Evolutionary conservation across 2,113 vertebrate genomes (phyloP).

Genomic region (Mus musculus): DNA sequence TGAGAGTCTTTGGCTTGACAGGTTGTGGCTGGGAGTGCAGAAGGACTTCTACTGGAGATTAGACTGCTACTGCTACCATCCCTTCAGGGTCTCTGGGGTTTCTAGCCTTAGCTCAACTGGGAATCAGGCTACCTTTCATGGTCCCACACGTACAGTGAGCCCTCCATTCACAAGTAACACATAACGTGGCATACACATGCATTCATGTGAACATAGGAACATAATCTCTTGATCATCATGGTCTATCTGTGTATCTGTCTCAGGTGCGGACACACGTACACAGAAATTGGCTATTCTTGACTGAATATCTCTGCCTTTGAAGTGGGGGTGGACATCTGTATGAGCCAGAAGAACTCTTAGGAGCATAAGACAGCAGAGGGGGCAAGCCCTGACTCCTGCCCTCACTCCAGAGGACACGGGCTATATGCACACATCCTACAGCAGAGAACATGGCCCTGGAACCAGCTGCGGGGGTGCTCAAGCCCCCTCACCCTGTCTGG

Average conservation of each 20-base stretch:
- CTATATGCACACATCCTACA: accelerated
- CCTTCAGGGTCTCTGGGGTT: too few species aligned
- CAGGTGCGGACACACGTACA: not conserved
- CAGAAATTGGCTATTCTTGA: not conserved
- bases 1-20: too few species aligned
- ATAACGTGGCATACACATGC: not conserved
- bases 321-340: not conserved
- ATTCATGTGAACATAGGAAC: too few species aligned
- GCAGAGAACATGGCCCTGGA: not conserved
- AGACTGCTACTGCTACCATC: too few species aligned
- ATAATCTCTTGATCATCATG: not conserved
- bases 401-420: not conserved
- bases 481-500: accelerated
- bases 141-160: not conserved
- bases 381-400: not conserved
- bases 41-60: too few species aligned
- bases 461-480: accelerated
- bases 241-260: not conserved
- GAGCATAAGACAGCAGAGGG: not conserved
- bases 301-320: not conserved
- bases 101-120: too few species aligned
- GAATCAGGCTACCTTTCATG: too few species aligned
- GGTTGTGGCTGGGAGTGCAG: too few species aligned
- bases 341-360: not conserved
- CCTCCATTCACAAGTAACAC: not conserved